Conservation (phyloP, 2,113 vertebrate species). For the Phalacrocorax carbo region DNA sequence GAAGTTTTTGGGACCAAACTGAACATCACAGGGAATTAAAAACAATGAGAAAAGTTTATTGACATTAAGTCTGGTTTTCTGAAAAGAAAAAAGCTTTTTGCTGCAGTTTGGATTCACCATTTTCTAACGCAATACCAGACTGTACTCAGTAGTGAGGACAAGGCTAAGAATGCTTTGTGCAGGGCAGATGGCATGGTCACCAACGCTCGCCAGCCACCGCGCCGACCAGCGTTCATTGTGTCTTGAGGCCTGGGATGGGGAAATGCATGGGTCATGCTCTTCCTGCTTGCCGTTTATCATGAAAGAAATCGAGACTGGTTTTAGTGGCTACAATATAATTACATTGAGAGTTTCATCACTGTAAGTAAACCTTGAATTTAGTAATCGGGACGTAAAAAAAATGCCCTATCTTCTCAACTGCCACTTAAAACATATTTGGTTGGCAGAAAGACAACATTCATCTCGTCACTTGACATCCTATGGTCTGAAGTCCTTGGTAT, state of each 20-base stretch:
- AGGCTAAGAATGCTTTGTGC: not conserved
- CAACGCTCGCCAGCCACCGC: accelerated
- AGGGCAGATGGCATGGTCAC: accelerated
- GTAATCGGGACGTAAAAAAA: not conserved
- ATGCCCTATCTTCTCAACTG: not conserved
- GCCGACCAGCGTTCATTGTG: not conserved
- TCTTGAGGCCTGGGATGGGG: not conserved
- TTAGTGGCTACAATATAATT: not conserved
- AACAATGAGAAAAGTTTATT: not conserved
- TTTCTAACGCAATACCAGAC: not conserved
- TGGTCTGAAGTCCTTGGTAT: not conserved
- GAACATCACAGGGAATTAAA: not conserved
- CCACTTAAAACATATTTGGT: not conserved
- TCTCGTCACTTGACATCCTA: not conserved
- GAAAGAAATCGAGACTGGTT: not conserved
- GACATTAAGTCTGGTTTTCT: not conserved
- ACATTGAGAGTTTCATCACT: not conserved
- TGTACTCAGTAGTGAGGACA: not conserved
- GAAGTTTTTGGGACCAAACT: not conserved
- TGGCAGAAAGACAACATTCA: not conserved
- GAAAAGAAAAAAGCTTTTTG: not conserved
- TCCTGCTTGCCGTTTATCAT: not conserved
- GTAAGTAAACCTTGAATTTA: not conserved
- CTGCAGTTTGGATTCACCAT: not conserved
- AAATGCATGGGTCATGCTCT: not conserved